Evolutionary conservation across 2,888 invertebrate species (phyloP).

Genomic region (Pristionchus entomophagus): DNA sequence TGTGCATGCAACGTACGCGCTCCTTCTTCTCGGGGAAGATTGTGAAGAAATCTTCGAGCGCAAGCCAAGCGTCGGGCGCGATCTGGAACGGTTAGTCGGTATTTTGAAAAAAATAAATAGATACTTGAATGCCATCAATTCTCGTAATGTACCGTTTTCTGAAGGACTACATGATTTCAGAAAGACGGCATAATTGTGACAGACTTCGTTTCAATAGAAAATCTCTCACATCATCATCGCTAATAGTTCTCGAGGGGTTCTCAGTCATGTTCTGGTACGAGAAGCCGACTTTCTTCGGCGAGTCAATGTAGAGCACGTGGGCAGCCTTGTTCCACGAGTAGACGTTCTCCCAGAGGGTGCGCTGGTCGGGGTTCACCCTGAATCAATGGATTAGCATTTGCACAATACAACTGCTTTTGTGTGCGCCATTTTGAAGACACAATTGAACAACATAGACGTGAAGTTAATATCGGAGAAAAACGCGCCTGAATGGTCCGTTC

Average conservation of each 20-base stretch:
- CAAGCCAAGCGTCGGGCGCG: conserved; percentile 77
- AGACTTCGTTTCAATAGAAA: not conserved
- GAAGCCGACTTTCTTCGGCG: conserved; percentile 79
- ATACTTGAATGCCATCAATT: no score
- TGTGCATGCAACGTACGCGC: not conserved
- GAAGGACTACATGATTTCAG: no score
- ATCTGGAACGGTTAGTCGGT: conserved; percentile 68
- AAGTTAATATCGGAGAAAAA: no score
- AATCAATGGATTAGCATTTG: not conserved
- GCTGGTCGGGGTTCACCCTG: conserved; percentile 69
- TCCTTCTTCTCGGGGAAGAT: conserved; percentile 77
- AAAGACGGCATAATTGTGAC: no score
- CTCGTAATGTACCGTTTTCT: no score
- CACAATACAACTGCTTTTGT: no score
- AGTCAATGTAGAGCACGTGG: conserved; percentile 79
- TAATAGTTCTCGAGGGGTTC: not conserved
- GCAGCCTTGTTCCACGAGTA: conserved; percentile 67
- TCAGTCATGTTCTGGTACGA: conserved; percentile 67
- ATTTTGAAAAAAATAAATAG: no score
- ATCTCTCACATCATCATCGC: not conserved
- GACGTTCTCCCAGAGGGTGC: conserved; percentile 71
- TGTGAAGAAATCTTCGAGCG: conserved; percentile 78
- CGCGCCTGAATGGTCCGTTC: conserved; percentile 76
- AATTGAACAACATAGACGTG: no score
- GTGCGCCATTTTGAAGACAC: no score